Evolutionary conservation across 2,113 vertebrate species (phyloP).

Genomic region (Aphelocoma coerulescens): DNA sequence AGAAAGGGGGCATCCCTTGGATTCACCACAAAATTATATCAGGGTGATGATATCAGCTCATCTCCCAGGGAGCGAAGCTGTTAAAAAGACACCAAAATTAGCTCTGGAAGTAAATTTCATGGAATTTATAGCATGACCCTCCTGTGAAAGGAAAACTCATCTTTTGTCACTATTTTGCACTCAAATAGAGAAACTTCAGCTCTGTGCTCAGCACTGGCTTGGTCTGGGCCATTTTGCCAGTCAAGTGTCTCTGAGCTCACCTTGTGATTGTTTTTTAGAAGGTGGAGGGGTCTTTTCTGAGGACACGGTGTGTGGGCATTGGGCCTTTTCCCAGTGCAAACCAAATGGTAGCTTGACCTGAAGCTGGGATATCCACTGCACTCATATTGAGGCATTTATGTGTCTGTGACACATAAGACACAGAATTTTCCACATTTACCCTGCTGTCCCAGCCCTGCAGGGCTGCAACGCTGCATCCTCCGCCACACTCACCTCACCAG

Average conservation of each 20-base stretch:
- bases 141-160: neutral
- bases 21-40: neutral
- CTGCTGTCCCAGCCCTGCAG: neutral
- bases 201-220: neutral
- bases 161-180: neutral
- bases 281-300: neutral
- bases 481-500: neutral
- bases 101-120: neutral
- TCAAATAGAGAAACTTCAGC: neutral
- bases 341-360: neutral
- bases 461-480: neutral
- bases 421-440: neutral
- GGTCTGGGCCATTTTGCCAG: neutral
- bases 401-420: accelerated
- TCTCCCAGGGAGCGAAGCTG: neutral
- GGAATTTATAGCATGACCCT: neutral
- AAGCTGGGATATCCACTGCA: neutral
- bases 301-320: neutral
- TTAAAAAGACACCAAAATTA: neutral
- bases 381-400: accelerated
- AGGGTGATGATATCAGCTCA: neutral
- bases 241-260: neutral
- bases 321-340: neutral
- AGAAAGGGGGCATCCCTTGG: neutral
- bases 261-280: neutral